Evolutionary conservation across 2,113 vertebrate species (phyloP).

Genomic region (Smithornis capensis): DNA sequence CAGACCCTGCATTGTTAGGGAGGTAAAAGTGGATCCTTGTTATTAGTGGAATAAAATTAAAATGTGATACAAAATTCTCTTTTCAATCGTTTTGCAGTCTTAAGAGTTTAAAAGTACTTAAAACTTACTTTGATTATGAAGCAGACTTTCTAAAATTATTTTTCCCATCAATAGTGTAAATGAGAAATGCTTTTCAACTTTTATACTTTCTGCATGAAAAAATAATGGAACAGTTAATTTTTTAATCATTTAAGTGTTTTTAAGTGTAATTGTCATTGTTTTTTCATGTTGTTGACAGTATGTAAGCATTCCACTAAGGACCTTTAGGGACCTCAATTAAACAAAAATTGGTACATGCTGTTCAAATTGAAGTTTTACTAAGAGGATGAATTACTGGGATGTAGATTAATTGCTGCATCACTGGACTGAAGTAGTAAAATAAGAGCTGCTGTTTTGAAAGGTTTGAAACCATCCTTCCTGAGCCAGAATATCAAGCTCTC

Average conservation of each 20-base stretch:
- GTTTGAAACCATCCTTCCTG: neutral
- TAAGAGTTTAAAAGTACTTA: neutral
- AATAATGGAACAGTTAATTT: neutral
- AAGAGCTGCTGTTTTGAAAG: neutral
- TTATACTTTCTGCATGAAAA: neutral
- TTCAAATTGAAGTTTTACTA: neutral
- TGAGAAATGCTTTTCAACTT: neutral
- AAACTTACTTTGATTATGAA: neutral
- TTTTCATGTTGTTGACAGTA: neutral
- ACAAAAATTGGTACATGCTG: neutral
- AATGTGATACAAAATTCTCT: neutral
- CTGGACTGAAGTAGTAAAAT: neutral
- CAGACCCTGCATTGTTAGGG: neutral
- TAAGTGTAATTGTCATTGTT: neutral
- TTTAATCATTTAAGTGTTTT: neutral
- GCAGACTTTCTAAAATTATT: accelerated
- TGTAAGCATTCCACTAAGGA: neutral
- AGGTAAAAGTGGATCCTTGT: neutral
- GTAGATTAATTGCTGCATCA: neutral
- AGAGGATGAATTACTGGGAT: neutral
- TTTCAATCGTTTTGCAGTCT: neutral
- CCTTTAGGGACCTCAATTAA: neutral
- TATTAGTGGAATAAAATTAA: neutral
- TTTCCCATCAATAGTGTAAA: neutral
- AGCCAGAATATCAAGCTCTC: neutral